phyloP scores from a whole-genome alignment of 2,888 invertebrate species.

The Coleophora flavipennella region DNA sequence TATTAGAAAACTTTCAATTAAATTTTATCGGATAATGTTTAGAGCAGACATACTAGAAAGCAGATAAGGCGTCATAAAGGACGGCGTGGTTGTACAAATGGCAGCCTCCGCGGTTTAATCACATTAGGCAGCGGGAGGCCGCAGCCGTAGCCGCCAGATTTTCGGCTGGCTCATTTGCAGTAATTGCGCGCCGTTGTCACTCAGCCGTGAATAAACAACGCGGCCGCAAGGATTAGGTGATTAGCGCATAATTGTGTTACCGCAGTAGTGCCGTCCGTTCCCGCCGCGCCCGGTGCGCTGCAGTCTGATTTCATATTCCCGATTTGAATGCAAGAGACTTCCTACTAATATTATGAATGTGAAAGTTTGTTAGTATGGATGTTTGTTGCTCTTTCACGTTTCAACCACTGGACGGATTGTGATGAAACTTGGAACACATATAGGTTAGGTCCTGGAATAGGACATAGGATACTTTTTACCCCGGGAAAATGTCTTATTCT shows the following conservation, averaged over 20 bases:
- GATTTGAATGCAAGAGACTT: conserved; percentile 53
- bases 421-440: too few relatives aligned
- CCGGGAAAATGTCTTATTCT: too few relatives aligned
- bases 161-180: conserved; percentile 72
- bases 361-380: too few relatives aligned
- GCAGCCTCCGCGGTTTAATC: conserved; percentile 60
- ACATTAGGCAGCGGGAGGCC: conserved; percentile 46
- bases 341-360: too few relatives aligned
- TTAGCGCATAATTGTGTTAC: conserved; percentile 69
- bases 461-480: too few relatives aligned
- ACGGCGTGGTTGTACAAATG: conserved; percentile 33
- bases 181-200: conserved; percentile 73
- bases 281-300: conserved; percentile 42
- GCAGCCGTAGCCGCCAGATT: conserved; percentile 53
- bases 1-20: too few relatives aligned
- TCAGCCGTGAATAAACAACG: conserved; percentile 72
- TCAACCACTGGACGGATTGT: too few relatives aligned
- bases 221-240: conserved; percentile 70
- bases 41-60: too few relatives aligned
- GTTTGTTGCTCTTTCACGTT: too few relatives aligned
- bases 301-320: conserved; percentile 61
- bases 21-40: too few relatives aligned
- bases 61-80: conserved; percentile 20
- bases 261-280: conserved; percentile 64
- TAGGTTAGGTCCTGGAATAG: too few relatives aligned